Evolutionary conservation across 2,888 invertebrate genomes (phyloP), one percentile per base, ranked within the genome.

Genomic region (Dasysyrphus tricinctus): DNA sequence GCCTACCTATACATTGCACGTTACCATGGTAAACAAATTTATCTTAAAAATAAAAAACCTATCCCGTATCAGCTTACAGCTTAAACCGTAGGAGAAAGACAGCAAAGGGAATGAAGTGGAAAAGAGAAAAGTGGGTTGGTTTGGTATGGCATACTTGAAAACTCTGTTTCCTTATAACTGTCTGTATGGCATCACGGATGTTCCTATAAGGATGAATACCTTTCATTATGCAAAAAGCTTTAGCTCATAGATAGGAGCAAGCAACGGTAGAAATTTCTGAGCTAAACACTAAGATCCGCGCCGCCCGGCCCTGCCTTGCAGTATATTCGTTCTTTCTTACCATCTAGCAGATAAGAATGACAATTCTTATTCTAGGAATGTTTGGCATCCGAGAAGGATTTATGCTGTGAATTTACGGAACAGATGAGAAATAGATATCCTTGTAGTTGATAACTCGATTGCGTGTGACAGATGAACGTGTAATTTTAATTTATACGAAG

Each of bases 141-240:
- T n/a, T 5, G 44, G 59, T 1, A n/a, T 61, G 39, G 11, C 39
- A 54, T 69, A 51, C 69, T 54, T 54, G 51, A 54, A 69, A 69
- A 69, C 51, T 69, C 37, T 49, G 67, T 39, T 51, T 51, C 67
- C 37, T 69, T 69, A 49, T 14, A 67, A 49, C 39, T 69, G 29
- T 69, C 39, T 69, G 29, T 69, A 59, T 24, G 47, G n/a, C 8
- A 47, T 29, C 39, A 47, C 47, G 61, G 61, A 61, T 57, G 56
- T 65, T 51, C 67, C 51, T 54, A 24, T 47, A 59, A 34, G 86
- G 47, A 78, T 78, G 81, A 81, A 78, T 81, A 70, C 75, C 70
- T 81, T 86, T 86, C 78, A 86, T 86, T 86, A 86, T 86, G 81
- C 86, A 86, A 79, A 81, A 79, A 81, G 81, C 81, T 72, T 75